Evolutionary conservation across 1,140 invertebrate species (phyloP).

Genomic region (Melipona quadrifasciata): DNA sequence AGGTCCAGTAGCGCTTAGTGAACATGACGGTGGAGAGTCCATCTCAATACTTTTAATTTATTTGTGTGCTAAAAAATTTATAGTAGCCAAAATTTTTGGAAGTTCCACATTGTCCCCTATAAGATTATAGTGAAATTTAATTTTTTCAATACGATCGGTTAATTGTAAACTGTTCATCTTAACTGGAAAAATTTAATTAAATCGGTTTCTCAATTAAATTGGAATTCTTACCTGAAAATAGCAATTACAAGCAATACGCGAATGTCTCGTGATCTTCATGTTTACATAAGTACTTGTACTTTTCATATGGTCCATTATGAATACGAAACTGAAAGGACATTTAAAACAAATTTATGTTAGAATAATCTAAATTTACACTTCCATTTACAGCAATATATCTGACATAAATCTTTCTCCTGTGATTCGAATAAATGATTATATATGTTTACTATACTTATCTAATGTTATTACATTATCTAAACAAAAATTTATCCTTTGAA

Average conservation of each 20-base stretch:
- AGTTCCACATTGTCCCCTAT: conserved; percentile 66
- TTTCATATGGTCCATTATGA: conserved; percentile 66
- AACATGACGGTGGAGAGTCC: conserved; percentile 83
- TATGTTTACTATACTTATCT: neutral
- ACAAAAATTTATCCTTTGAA: neutral
- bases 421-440: neutral
- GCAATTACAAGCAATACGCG: conserved; percentile 48
- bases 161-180: too few species aligned
- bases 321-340: conserved; percentile 38
- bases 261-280: conserved; percentile 52
- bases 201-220: neutral
- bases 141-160: neutral
- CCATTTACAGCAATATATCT: neutral
- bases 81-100: conserved; percentile 59
- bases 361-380: neutral
- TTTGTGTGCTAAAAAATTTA: conserved; percentile 46
- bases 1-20: conserved; percentile 80
- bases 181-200: neutral
- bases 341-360: neutral
- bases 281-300: conserved; percentile 55
- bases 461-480: neutral
- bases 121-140: conserved; percentile 21
- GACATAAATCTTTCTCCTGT: neutral
- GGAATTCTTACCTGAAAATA: conserved; percentile 65
- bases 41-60: conserved; percentile 69